Evolutionary conservation across 1,140 invertebrate species (phyloP).

Genomic region (Thaumatotibia leucotreta): DNA sequence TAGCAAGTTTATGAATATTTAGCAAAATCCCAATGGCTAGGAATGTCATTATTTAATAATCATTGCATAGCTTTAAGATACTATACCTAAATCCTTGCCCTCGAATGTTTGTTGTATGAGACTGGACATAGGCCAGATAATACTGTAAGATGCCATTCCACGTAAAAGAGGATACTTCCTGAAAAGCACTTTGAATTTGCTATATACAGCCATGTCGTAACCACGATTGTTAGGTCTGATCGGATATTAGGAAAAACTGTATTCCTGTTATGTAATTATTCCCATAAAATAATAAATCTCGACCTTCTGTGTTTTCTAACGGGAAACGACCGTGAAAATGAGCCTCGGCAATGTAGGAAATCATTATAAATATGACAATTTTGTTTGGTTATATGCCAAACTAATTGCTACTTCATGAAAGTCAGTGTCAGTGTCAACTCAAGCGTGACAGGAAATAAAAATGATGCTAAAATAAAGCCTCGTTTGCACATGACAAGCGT

Average conservation of each 20-base stretch:
- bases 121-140: conserved; percentile 67
- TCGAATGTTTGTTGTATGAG: conserved; percentile 69
- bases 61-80: conserved; percentile 17
- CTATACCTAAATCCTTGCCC: conserved; percentile 55
- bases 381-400: conserved; percentile 13
- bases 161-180: conserved; percentile 60
- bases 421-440: neutral
- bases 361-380: conserved; percentile 6
- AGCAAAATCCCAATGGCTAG: too few relatives aligned
- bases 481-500: too few relatives aligned
- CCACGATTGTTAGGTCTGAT: neutral
- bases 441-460: neutral
- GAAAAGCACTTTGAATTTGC: conserved; percentile 44
- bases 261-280: conserved; percentile 6
- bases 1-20: too few relatives aligned
- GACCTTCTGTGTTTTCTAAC: conserved; percentile 4
- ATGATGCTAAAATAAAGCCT: too few relatives aligned
- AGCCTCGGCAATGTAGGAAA: neutral
- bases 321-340: conserved; percentile 7
- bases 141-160: conserved; percentile 62
- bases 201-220: conserved; percentile 36
- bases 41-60: too few relatives aligned
- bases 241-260: neutral
- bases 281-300: conserved; percentile 3
- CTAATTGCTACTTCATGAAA: neutral